Base-by-base conservation (phyloP, 2,797 vertebrate genomes). In the Hylomyscus alleni region DNA sequence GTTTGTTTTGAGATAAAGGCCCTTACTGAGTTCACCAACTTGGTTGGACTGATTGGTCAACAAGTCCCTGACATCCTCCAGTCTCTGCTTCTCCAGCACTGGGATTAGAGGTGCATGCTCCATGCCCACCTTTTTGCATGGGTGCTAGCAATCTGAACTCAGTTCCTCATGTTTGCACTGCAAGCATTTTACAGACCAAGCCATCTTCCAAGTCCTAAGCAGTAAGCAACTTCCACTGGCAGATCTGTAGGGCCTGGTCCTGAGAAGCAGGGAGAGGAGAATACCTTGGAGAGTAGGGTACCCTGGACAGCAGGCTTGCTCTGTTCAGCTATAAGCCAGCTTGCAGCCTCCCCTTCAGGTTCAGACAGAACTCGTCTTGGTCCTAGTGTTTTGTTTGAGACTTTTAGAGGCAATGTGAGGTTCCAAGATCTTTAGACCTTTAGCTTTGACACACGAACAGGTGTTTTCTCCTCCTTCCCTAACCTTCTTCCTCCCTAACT, bases 401-500 rank as follows among this genome's bases (percentile, higher is more conserved):
- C 24, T 44, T 95, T 94, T 44, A 88, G 60, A 91, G 65, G 13
- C 29, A 24, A 50, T 9, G 17, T 82, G 80, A 54, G 13, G 19
- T n/a, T 47, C 13, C 37, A 75, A 87, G 47, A 20, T 90, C 34
- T 78, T 78, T 73, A 75, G 29, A 37, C 26, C 75, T 83, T 52
- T 50, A 0, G 40, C 60, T 89, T 50, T 89, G 65, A 76, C 7
- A 86, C 37, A 47, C 50, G 14, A 47, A 29, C 81, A 34, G 44
- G 7, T 4, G 3, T 14, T 58, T 85, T 24, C 56, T 89, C 54
- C 29, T 34, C 56, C 76, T n/a, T 72, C 54, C 82, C 31, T 19
- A 72, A 37, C 87, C 82, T 83, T 82, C 50, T 86, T 77, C 69
- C 44, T 72, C 91, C 31, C n/a, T 77, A 81, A 17, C 83, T 75